Evolutionary conservation across 2,888 invertebrate genomes (phyloP).

Genomic region (Euzophera pinguis): DNA sequence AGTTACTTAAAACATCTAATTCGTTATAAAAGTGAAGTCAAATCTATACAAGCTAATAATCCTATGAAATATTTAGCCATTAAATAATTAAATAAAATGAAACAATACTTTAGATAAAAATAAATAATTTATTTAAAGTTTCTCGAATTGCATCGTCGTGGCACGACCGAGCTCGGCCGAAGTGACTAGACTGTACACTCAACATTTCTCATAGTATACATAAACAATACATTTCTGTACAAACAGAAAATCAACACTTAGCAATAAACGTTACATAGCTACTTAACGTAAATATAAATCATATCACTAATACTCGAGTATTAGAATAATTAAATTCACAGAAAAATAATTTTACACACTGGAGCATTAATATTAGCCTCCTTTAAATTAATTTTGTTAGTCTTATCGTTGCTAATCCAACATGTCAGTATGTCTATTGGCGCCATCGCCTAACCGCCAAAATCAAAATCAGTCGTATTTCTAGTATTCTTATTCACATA

Average conservation of each 20-base stretch:
- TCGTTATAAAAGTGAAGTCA: too few species aligned
- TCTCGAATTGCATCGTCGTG: slow-evolving; percentile 61
- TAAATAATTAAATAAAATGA: slow-evolving; percentile 34
- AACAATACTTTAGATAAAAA: slow-evolving; percentile 62
- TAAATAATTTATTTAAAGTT: slow-evolving; percentile 74
- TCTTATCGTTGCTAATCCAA: slow-evolving; percentile 62
- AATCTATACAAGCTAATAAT: too few species aligned
- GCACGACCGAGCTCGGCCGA: slow-evolving; percentile 71
- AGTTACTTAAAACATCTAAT: too few species aligned
- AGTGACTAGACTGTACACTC: slow-evolving; percentile 79
- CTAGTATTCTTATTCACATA: slow-evolving; percentile 12
- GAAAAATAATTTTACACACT: slow-evolving; percentile 73
- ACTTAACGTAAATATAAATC: slow-evolving; percentile 74
- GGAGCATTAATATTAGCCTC: slow-evolving; percentile 62
- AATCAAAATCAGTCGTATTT: slow-evolving; percentile 35
- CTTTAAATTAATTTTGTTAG: slow-evolving; percentile 70
- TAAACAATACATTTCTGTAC: slow-evolving; percentile 71
- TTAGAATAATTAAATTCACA: slow-evolving; percentile 75
- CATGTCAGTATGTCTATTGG: slow-evolving; percentile 40
- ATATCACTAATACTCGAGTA: slow-evolving; percentile 78
- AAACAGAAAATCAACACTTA: slow-evolving; percentile 77
- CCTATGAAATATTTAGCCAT: not conserved
- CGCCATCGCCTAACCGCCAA: slow-evolving; percentile 48
- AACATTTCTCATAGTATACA: slow-evolving; percentile 69
- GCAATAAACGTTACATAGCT: slow-evolving; percentile 69